Evolutionary conservation across 1,140 invertebrate genomes (phyloP).

Genomic region (Popillia japonica): DNA sequence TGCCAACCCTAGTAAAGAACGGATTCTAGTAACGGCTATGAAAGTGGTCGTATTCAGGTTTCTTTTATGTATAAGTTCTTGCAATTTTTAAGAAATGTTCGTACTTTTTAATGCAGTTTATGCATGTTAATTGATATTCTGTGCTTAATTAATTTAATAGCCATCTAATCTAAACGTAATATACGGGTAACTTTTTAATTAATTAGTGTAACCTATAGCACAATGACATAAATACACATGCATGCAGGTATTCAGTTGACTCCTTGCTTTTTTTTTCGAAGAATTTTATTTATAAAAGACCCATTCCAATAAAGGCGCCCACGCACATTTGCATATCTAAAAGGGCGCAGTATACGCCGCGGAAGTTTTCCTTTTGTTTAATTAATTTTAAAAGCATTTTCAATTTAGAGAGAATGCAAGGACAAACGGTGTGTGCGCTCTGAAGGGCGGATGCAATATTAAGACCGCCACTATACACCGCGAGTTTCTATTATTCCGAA

Average conservation of each 20-base stretch:
- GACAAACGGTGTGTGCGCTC: background rate
- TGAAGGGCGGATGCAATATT: conserved; percentile 6
- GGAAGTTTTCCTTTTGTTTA: conserved; percentile 24
- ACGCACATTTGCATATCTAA: conserved; percentile 17
- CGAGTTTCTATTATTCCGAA: conserved; percentile 30
- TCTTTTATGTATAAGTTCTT: too few species aligned
- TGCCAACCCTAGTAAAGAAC: too few species aligned
- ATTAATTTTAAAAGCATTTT: conserved; percentile 35
- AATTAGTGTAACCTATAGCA: too few species aligned
- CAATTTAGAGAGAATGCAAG: conserved; percentile 29
- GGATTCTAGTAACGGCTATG: too few species aligned
- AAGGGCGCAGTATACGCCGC: background rate
- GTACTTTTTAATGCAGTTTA: too few species aligned
- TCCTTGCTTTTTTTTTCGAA: background rate
- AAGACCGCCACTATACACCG: background rate
- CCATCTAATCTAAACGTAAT: too few species aligned
- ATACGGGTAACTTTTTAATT: too few species aligned
- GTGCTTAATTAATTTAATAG: too few species aligned
- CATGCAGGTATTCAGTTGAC: background rate
- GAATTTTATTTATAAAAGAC: background rate
- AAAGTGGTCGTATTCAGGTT: too few species aligned
- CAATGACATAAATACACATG: too few species aligned
- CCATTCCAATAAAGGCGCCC: background rate
- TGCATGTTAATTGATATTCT: too few species aligned
- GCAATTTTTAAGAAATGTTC: too few species aligned